Base-by-base conservation (phyloP, 2,797 vertebrate genomes). In the Peromyscus melanophrys region DNA sequence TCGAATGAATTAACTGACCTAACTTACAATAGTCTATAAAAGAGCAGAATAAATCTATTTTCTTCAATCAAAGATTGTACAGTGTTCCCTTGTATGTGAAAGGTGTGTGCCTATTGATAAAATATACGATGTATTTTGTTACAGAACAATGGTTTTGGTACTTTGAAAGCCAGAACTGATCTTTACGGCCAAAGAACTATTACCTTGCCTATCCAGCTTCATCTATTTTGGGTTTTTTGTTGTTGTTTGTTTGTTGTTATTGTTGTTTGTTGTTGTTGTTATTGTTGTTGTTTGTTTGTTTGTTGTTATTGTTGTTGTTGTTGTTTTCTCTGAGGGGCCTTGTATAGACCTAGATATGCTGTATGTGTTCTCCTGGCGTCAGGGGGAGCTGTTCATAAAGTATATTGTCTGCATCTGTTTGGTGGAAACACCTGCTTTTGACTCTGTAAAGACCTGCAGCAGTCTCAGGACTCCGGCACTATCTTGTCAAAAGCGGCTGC, bases 111-210 rank as follows among this genome's bases (percentile, higher is more conserved):
- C 14, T 86, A 77, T 1, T 90, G 83, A 95, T 84, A 73, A 80
- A 92, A 83, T 82, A 77, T 19, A 86, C 71, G 27, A 78, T 73
- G n/a, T 0, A 34, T 71, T 96, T 93, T 97, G 92, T 89, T 92
- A 49, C 21, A 49, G 77, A 46, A 75, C n/a, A 16, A 49, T 92
- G 75, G 31, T 0, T 49, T 75, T 76, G 92, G 14, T 78, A 55
- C 21, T 81, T 1, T 69, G 78, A 88, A 94, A 80, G 63, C 67
- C 91, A 94, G 49, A 95, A 78, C 61, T 90, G 14, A 81, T 27
- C 63, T 87, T 61, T 52, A 90, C 67, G 61, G 27, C 95, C 86
- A 95, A 67, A 49, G 21, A 96, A 91, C 84, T 4, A 61, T 90
- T 63, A 52, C 1, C 31, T 76, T 75, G 21, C 80, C 37, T 73